A percentile compares a stretch with the other conserved stretches of the same genome.
These are phyloP conservation scores for Trematocara zebra DNA, from an alignment of 2,113 vertebrate species.

Conservation along the genomic window DNA sequence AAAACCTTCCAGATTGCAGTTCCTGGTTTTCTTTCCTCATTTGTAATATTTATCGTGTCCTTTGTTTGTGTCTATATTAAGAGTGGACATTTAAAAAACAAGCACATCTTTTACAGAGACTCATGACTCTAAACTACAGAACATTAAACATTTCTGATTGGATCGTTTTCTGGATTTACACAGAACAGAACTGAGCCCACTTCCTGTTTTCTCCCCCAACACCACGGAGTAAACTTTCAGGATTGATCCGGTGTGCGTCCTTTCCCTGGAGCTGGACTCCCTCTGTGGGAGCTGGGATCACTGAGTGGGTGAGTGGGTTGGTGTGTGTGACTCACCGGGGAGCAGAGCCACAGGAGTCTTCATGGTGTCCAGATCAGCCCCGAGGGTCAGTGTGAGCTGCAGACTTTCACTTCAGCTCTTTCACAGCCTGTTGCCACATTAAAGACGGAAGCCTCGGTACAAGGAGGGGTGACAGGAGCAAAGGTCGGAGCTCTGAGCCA, in stretches of 20 bases:
- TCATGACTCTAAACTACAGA: neutral
- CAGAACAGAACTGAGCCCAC: fast-evolving
- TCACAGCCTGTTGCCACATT: neutral
- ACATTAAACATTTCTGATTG: neutral
- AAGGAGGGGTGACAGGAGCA: neutral
- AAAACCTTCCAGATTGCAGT: neutral
- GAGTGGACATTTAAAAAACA: fast-evolving
- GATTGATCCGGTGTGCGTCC: neutral
- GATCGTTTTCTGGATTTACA: neutral
- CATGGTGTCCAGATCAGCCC: neutral
- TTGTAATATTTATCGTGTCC: fast-evolving
- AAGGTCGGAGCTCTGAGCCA: neutral
- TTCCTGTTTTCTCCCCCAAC: fast-evolving
- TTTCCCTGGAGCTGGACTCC: neutral
- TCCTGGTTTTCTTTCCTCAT: neutral
- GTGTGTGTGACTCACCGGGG: neutral
- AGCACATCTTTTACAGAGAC: neutral
- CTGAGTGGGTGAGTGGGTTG: neutral
- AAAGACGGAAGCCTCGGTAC: neutral
- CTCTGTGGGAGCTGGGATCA: fast-evolving
- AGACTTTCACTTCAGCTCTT: neutral
- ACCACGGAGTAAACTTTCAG: neutral
- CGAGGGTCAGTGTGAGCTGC: neutral
- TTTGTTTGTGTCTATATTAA: neutral
- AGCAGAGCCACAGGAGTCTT: neutral